These are phyloP conservation scores for Theretra japonica DNA, from an alignment of 2,888 invertebrate species.

Conservation along the genomic window DNA sequence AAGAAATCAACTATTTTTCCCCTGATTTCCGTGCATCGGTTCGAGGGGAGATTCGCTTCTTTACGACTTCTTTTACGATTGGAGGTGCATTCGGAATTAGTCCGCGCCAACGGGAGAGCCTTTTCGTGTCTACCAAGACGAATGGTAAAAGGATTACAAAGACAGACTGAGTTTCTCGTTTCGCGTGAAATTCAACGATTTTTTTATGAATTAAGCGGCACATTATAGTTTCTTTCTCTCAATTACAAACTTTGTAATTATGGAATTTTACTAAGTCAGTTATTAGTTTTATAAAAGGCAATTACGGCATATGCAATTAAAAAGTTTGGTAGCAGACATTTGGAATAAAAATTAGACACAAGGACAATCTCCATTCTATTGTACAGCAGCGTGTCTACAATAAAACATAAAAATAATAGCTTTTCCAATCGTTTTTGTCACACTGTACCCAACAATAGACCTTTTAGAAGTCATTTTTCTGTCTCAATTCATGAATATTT, in stretches of 20 bases:
- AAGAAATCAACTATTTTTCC: slow-evolving; percentile 84
- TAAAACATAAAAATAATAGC: background rate
- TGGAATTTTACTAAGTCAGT: too few relatives aligned
- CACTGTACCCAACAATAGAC: background rate
- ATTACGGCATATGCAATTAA: too few relatives aligned
- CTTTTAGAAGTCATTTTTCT: slow-evolving; percentile 1
- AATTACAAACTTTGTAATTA: background rate
- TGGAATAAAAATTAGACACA: background rate
- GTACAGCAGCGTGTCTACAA: background rate
- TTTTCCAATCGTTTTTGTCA: too few relatives aligned
- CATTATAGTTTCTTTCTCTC: background rate
- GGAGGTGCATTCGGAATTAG: slow-evolving; percentile 84
- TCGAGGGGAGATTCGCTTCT: slow-evolving; percentile 79
- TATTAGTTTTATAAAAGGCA: too few relatives aligned
- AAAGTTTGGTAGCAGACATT: too few relatives aligned
- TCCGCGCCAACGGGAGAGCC: slow-evolving; percentile 75
- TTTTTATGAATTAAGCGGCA: slow-evolving; percentile 5
- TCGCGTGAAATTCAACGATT: background rate
- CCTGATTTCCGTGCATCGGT: slow-evolving; percentile 80
- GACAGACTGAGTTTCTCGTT: slow-evolving; percentile 57
- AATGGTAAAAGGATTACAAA: slow-evolving; percentile 82
- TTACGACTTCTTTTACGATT: slow-evolving; percentile 85
- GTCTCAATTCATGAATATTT: slow-evolving; percentile 6
- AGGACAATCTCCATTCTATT: background rate
- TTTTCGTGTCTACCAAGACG: slow-evolving; percentile 80